These are phyloP conservation scores for Augochlorella aurata DNA, from an alignment of 2,888 invertebrate species.

Conservation along the genomic window DNA sequence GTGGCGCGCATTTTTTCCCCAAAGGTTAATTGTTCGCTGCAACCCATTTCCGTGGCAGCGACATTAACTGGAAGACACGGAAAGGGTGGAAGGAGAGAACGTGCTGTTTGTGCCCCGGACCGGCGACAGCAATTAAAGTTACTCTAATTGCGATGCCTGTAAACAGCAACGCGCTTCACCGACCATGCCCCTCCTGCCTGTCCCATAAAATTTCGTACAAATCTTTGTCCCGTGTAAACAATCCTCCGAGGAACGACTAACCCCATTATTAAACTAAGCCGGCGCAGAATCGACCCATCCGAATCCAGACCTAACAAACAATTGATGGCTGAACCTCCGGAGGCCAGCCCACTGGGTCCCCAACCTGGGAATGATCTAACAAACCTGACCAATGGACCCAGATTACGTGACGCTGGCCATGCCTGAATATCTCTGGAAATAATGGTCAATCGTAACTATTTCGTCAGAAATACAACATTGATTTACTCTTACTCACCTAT, in stretches of 20 bases:
- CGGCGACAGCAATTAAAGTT: constrained; percentile 52
- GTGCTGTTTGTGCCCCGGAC: constrained; percentile 10
- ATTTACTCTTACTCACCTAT: too few species aligned
- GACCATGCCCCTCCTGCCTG: background rate
- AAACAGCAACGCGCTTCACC: constrained; percentile 39
- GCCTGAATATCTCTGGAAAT: background rate
- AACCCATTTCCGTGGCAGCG: constrained; percentile 23
- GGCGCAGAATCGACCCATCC: background rate
- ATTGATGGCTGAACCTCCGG: background rate
- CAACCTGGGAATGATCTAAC: background rate
- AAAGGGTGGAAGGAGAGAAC: background rate
- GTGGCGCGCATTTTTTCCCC: constrained; percentile 13
- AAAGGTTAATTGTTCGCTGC: constrained; percentile 37
- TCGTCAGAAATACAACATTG: background rate
- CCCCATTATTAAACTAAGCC: constrained; percentile 2
- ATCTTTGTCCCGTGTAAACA: constrained; percentile 10
- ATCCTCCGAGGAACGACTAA: background rate
- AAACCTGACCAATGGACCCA: background rate
- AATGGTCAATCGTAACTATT: background rate
- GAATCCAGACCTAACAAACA: background rate
- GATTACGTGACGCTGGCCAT: background rate
- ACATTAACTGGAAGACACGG: constrained; percentile 20
- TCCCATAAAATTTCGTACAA: constrained; percentile 6
- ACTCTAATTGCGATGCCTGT: constrained; percentile 52
- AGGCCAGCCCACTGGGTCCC: background rate